Base-by-base conservation (phyloP, 1,140 invertebrate genomes). In the Amyelois transitella region DNA sequence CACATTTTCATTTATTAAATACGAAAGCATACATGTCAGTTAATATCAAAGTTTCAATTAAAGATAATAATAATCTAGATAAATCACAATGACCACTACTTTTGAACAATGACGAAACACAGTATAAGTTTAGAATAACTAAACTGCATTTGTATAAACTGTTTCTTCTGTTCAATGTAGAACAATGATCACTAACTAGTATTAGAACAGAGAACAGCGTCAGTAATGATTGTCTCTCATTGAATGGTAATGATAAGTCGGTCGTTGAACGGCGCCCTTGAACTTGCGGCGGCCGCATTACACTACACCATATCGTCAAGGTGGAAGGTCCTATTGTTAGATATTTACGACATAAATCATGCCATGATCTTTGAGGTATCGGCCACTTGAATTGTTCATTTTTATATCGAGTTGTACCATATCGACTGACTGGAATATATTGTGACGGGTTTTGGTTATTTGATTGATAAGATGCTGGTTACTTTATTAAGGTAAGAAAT, bases 221-320 rank as follows among this genome's bases (percentile, higher is more conserved):
- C 60, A 51, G 67, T 75, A 75, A 72, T 73, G 59, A 71, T 64
- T 62, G 57, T 64, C 65, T 62, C 58, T 69, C 59, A 69, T 68
- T 77, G 74, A 77, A 76, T 82, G 69, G 66, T 76, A 72, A 80
- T 74, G 69, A 72, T 70, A 72, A 77, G 53, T 51, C 72, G 69
- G 72, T 80, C 78, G 77, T 66, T 75, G 75, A 75, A 78, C 77
- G 60, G 57, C 58, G 68, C 55, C 73, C 78, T 55, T 84, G 81
- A 84, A 81, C 32, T 38, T 38, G 32, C 1, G 1, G 7, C 32
- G 32, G 32, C 32, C 32, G 32, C n/a, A 14, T 38, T 38, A 38
- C 32, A 38, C 32, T 38, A 38, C 32, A 38, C 32, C 32, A 38
- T 38, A 38, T 38, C 32, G 3, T 8, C 12, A 38, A 38, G 32